Conservation (phyloP, 2,797 vertebrate species). For the Rhinophrynus dorsalis region DNA sequence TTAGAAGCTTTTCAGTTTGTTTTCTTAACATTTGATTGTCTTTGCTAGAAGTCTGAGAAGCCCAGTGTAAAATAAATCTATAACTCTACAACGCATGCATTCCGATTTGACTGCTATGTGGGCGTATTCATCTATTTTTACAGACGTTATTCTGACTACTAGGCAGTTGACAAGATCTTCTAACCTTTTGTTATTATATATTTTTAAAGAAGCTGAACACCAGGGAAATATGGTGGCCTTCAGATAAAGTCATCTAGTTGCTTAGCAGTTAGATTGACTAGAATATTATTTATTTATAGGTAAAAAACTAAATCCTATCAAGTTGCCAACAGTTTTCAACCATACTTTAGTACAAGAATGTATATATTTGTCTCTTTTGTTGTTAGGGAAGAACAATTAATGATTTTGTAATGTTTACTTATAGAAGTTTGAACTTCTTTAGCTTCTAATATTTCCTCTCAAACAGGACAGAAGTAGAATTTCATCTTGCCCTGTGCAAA, state of each 20-base stretch:
- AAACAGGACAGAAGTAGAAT: no score
- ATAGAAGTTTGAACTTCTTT: no score
- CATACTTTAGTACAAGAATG: no score
- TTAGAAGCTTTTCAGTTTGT: no score
- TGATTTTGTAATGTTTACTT: no score
- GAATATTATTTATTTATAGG: neutral
- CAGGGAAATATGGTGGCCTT: constrained; percentile 12
- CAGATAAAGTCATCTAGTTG: constrained; percentile 16
- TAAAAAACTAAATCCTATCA: no score
- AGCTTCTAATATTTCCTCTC: no score
- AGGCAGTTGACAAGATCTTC: constrained; percentile 40
- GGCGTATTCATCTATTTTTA: constrained; percentile 20
- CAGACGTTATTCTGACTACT: constrained; percentile 39
- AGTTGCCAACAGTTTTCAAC: no score
- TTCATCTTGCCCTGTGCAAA: no score
- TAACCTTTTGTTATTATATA: constrained; percentile 39
- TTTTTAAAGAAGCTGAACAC: constrained; percentile 2
- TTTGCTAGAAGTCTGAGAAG: neutral
- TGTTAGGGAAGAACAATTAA: no score
- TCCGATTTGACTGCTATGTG: neutral
- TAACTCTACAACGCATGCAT: neutral
- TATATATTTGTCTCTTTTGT: no score
- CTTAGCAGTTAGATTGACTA: neutral
- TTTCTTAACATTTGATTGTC: neutral
- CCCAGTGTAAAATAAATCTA: constrained; percentile 14